Base-by-base conservation (phyloP, 2,797 vertebrate genomes). In the Intellagama lesueurii region DNA sequence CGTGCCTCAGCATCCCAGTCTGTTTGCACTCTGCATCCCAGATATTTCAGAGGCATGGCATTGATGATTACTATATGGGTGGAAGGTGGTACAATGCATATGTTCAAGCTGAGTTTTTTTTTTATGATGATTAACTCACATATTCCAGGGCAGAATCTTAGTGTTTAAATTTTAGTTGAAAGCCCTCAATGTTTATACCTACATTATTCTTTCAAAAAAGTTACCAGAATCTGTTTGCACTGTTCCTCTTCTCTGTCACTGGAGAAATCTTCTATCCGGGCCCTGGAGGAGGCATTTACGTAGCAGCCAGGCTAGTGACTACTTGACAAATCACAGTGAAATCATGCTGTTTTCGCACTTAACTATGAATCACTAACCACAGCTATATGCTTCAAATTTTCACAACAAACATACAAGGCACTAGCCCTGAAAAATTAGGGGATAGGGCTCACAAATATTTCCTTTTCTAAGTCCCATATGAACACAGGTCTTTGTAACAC, bases 301-400 rank as follows among this genome's bases (percentile, higher is more conserved):
- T 44, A 68, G 26, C 35, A 73, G 68, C 28, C 35, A 88, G 64
- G 5, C 68, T 40, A 47, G 47, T 44, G n/a, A 19, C 30, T 32
- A 30, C 2, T 35, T 81, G 26, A 78, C 16, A 73, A 81, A 56
- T 60, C 49, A 28, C 5, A 44, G 17, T 44, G 5, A 73, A 81
- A 24, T 52, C 28, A 73, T 30, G 47, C 19, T 40, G 40, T 35
- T 72, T 70, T 81, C 16, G 7, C n/a, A 35, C 32, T 24, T 35
- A 30, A 87, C 78, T n/a, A 52, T 82, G 79, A 88, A 60, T 88
- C 52, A 82, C 12, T 81, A 40, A 81, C 78, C 77, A 70, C 47
- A 56, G 6, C 30, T 22, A 56, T 40, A 56, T 4, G 24, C 8
- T 75, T 32, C 7, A 81, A 32, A n/a, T 81, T 12, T 26, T 60